Base-by-base conservation (phyloP, 2,797 vertebrate genomes). In the Dermochelys coriacea region DNA sequence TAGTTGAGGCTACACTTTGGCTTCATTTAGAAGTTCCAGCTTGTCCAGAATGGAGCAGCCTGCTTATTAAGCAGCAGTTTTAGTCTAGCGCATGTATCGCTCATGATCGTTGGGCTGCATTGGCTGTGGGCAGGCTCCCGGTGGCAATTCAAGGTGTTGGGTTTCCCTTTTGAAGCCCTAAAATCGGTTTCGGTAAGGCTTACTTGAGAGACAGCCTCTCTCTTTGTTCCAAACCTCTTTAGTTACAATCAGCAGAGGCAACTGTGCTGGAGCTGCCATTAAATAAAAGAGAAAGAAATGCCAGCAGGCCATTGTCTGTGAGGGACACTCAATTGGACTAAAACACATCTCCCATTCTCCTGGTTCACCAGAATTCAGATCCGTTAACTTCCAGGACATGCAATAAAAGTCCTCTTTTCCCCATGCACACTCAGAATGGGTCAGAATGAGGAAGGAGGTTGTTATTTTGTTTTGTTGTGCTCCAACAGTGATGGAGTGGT, bases 191-290 rank as follows among this genome's bases (percentile, higher is more conserved):
- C 51, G 37, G 15, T 14, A 34, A 49, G 75, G 34, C 34, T 49
- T 8, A 55, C 29, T 45, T 85, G 80, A 78, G 37, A 57, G 10
- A 80, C 21, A 74, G 51, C 59, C 79, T 29, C 59, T 61, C 25
- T 61, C 34, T n/a, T 27, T 86, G 25, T 34, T 59, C 29, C 51
- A 68, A 7, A 68, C n/a, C 4, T 1, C 55, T 11, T 8, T n/a
- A 41, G 6, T 2, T 29, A 47, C 54, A 59, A 34, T 5, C n/a
- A 29, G 82, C 54, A 68, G 74, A 34, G 5, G 34, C 1, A 2
- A 0, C 2, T 6, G 55, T 45, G 19, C 41, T 54, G 74, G 15
- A 77, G 86, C 14, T 41, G 41, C 84, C 50, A 4, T 0, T 12
- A 80, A 5, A 77, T 21, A 89, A 19, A 0, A 0, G 15, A 14